These are phyloP conservation scores for Heliothis subflexa DNA, from an alignment of 1,140 invertebrate species.

Conservation along the genomic window DNA sequence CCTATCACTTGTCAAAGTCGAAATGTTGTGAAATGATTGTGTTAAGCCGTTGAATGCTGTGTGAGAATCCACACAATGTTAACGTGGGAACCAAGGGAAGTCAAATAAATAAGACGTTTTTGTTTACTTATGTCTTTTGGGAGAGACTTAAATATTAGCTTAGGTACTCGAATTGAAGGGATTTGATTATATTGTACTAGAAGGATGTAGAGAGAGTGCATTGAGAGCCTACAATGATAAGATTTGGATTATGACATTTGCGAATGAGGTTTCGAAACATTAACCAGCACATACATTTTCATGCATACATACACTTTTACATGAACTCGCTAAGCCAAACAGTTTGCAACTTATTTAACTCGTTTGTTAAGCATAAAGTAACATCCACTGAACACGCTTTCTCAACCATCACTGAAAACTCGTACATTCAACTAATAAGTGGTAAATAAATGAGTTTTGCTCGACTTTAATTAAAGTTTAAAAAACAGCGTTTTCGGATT, in stretches of 20 bases:
- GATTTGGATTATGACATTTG: no score
- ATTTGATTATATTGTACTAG: not conserved
- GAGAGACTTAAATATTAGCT: conserved; percentile 50
- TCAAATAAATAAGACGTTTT: conserved; percentile 47
- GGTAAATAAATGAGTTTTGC: conserved; percentile 32
- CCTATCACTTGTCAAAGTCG: conserved; percentile 34
- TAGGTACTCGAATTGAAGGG: conserved; percentile 46
- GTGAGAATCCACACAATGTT: conserved; percentile 36
- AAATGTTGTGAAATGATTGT: conserved; percentile 32
- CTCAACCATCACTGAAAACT: not conserved
- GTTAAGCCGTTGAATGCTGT: conserved; percentile 30
- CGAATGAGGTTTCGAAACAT: no score
- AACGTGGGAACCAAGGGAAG: conserved; percentile 48
- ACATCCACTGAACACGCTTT: not conserved
- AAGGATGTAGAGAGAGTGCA: no score
- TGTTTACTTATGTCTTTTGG: conserved; percentile 44
- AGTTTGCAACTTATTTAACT: no score
- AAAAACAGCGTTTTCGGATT: conserved; percentile 30
- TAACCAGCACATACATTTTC: not conserved
- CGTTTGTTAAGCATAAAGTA: not conserved
- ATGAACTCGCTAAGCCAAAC: no score
- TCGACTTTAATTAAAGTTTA: conserved; percentile 33
- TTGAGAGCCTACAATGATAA: no score
- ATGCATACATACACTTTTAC: no score
- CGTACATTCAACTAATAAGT: conserved; percentile 13